Evolutionary conservation across 2,888 invertebrate genomes (phyloP), one percentile per base, ranked within the genome.

Genomic region (Agelastica alni): DNA sequence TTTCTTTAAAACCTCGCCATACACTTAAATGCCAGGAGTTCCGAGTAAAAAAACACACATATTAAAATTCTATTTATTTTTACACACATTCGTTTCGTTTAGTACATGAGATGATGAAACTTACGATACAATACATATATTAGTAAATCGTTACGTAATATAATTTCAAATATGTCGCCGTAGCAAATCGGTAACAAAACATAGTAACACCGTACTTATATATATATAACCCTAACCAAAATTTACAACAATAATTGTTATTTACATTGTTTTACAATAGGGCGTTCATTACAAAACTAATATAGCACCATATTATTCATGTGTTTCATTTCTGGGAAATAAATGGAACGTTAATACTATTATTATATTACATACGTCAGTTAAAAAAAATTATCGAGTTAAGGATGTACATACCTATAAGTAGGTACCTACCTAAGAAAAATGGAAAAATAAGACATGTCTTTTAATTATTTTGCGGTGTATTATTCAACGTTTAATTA

Each of bases 301-400:
- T 67, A 68, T 69, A 70, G 70, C 70, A 70, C 70, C 70, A 61
- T 63, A 60, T 60, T 60, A 48, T 56, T 56, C 46, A 51, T 37
- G 39, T 28, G 4, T 39, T 48, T 41, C n/a, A 48, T 48, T 48
- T 48, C 37, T n/a, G 30, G 20, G 41, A 49, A 41, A 41, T 49
- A 41, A 46, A 39, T 39, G 37, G 3, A 46, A 37, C 37, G 10
- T 20, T 12, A 28, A 30, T 17, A 39, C 10, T 39, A 49, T 49
- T 48, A 30, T 48, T 48, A 32, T 49, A 42, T 42, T 45, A 49
- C 48, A 48, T 31, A 44, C 12, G 37, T 41, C 10, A 4, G 20
- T 39, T 39, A 12, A 20, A 20, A 18, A 16, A 18, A n/a, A n/a
- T n/a, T n/a, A n/a, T n/a, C n/a, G n/a, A n/a, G n/a, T n/a, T n/a